A percentile compares a stretch with the other conserved stretches of the same genome.
Evolutionary conservation across 2,888 invertebrate species (phyloP).

Genomic region (Pterobdella sp.): DNA sequence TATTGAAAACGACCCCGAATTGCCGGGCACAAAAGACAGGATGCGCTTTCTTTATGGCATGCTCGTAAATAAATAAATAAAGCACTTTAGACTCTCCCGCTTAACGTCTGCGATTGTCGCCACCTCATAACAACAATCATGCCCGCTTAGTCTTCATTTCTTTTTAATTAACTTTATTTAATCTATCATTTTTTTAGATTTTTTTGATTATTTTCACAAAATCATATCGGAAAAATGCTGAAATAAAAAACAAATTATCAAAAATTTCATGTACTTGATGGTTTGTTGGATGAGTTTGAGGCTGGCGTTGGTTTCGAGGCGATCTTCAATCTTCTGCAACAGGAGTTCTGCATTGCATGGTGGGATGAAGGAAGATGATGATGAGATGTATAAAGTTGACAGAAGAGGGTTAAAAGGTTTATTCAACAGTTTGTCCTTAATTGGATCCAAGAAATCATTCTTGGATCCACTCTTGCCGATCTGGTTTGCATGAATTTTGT

Average conservation of each 20-base stretch:
- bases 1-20: not conserved
- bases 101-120: not conserved
- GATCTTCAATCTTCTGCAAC: slow-evolving; percentile 19
- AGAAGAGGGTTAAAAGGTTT: too few relatives aligned
- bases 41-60: slow-evolving; percentile 3
- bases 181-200: not conserved
- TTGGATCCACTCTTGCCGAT: too few relatives aligned
- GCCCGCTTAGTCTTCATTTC: not conserved
- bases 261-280: too few relatives aligned
- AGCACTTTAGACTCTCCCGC: not conserved
- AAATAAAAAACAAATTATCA: not conserved
- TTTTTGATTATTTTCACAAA: not conserved
- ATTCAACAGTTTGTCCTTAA: too few relatives aligned
- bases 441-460: too few relatives aligned
- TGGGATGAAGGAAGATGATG: not conserved
- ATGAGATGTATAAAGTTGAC: not conserved
- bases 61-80: slow-evolving; percentile 13
- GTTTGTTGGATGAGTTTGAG: slow-evolving; percentile 25
- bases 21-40: slow-evolving; percentile 13
- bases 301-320: slow-evolving; percentile 2
- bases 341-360: slow-evolving; percentile 18
- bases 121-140: not conserved
- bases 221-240: not conserved
- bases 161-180: not conserved
- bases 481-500: too few relatives aligned